These are phyloP conservation scores for Cyanoderma ruficeps DNA, from an alignment of 2,113 vertebrate genomes.

Conservation along the genomic window DNA sequence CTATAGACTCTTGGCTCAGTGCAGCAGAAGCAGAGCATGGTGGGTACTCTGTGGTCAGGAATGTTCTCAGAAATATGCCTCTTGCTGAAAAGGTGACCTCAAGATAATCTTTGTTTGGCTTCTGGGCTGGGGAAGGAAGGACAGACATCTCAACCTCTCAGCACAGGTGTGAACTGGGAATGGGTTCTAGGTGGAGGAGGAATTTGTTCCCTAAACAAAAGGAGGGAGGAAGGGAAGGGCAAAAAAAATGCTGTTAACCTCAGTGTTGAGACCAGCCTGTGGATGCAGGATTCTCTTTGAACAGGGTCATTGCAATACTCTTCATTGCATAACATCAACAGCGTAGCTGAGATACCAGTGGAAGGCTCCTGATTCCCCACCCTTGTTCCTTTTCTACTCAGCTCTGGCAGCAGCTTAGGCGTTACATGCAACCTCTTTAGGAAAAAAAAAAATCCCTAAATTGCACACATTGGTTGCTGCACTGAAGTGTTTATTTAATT, in stretches of 20 bases:
- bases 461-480: not conserved
- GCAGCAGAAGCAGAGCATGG: not conserved
- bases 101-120: not conserved
- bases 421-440: not conserved
- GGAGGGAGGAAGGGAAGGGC: not conserved
- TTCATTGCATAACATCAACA: not conserved
- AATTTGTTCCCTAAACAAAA: rapidly evolving
- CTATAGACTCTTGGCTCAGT: constrained; percentile 29
- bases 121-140: not conserved
- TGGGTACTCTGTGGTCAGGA: constrained; percentile 2
- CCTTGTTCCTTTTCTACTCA: not conserved
- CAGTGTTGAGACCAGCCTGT: not conserved
- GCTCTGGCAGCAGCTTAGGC: not conserved
- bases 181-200: not conserved
- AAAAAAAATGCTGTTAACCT: not conserved
- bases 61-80: constrained; percentile 28
- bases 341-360: rapidly evolving
- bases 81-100: constrained; percentile 8
- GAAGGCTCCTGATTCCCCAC: not conserved
- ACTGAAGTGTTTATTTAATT: not conserved
- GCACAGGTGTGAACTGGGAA: not conserved
- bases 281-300: not conserved
- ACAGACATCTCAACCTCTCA: not conserved
- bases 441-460: not conserved
- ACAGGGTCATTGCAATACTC: not conserved